Evolutionary conservation across 2,113 vertebrate species (phyloP), one percentile per base, ranked within the genome.

Genomic region (Pedionomus torquatus): DNA sequence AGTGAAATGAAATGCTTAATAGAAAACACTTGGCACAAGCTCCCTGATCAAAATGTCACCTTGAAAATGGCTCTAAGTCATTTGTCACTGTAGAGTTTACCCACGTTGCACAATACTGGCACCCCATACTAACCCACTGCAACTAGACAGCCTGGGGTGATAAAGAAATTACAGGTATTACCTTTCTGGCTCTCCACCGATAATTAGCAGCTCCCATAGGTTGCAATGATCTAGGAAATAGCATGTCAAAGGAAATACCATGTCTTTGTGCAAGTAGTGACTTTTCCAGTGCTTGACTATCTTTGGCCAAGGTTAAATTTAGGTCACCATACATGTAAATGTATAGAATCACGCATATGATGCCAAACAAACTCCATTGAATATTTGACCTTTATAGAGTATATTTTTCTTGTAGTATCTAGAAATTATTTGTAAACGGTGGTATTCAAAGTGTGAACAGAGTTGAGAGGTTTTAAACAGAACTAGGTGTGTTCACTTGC

Each of bases 41-140:
- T 94, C 78, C 83, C 93, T 90, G 89, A 93, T 95, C 91, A 94
- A 96, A 97, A 94, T 93, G 91, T 96, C 95, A 97, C 96, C 95
- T 96, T 97, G 97, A 93, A 96, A 96, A 93, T 61, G 61, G 61
- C 69, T 85, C 61, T 1, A 90, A 96, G 79, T 93, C 33, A 95
- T 96, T 94, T 83, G 80, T 93, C 93, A 96, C 83, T 77, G 55
- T 49, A 84, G 83, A 93, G 60, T 94, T 92, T 87, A 96, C 79
- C 87, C 76, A 72, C 1, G 3, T 65, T 83, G 76, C 72, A 89
- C 83, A 88, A 78, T 11, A 75, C 64, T 94, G 82, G 72, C 83
- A 93, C 76, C 85, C 61, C 82, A 83, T 24, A 30, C 82, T 79
- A 89, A 90, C 64, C 82, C 74, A 44, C 54, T 31, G 26, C 63